Percentiles rank a stretch among this genome's conserved stretches.
Conservation (phyloP, 2,888 invertebrate species). For the Parnassius mnemosyne region DNA sequence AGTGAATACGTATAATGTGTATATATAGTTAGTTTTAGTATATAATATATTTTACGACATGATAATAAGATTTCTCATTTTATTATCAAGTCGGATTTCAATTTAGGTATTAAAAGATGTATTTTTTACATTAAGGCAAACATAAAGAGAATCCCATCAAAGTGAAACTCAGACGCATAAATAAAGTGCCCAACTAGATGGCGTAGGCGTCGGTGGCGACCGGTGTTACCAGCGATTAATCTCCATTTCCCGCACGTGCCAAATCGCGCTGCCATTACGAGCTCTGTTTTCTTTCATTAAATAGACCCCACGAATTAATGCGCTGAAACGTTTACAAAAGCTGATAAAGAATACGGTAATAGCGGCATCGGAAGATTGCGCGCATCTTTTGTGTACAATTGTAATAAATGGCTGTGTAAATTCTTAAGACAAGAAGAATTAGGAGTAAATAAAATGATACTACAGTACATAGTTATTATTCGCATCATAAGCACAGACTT, state of each 20-base stretch:
- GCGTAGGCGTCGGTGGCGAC: conserved; percentile 51
- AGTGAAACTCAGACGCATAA: conserved; percentile 59
- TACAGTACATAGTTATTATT: no score
- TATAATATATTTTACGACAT: no score
- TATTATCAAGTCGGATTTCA: no score
- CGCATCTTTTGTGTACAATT: conserved; percentile 56
- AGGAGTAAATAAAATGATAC: no score
- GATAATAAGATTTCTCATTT: no score
- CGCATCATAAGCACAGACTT: no score
- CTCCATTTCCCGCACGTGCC: conserved; percentile 74
- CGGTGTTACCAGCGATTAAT: conserved; percentile 73
- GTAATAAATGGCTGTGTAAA: conserved; percentile 54
- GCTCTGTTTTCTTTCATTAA: conserved; percentile 77
- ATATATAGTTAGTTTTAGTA: no score
- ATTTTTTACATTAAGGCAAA: neutral
- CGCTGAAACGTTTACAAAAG: conserved; percentile 63
- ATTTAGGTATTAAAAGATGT: neutral
- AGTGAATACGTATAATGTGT: no score
- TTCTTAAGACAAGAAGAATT: conserved; percentile 36
- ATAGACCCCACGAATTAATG: conserved; percentile 72
- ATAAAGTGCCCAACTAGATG: conserved; percentile 68
- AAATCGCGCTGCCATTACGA: conserved; percentile 70
- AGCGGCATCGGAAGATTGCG: conserved; percentile 51
- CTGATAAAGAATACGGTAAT: conserved; percentile 57
- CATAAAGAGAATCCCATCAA: conserved; percentile 26